Evolutionary conservation across 2,888 invertebrate species (phyloP), one percentile per base, ranked within the genome.

Genomic region (Choreutis nemorana): DNA sequence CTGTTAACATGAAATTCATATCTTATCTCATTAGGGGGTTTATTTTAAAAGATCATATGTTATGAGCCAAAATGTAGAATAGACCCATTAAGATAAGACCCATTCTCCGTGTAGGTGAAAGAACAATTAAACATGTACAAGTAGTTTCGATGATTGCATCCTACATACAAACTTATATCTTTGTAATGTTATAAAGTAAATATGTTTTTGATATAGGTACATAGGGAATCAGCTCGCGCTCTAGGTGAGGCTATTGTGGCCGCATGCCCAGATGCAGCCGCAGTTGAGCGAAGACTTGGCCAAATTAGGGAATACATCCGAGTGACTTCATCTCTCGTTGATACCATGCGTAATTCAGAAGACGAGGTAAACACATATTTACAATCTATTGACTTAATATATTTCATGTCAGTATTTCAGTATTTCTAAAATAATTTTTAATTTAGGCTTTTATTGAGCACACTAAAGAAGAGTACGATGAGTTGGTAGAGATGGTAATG

Each of bases 291-390:
- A 16, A 81, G 87, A 26, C 68, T 89, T 10, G 83, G 83, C 34
- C 87, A 89, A 62, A 89, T 89, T 38, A 68, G 86, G 27, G 89
- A 89, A 50, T 89, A 88, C 52, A 86, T 89, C 36, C 79, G 84
- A 48, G 84, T 87, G 20, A 89, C 87, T 3, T 83, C 86, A 14
- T 83, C 84, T 1, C 78, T 89, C 38, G 87, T 89, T 57, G 85
- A 86, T 31, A 85, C 85, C 21, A 83, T 88, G 72, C 82, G 85
- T 44, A 85, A 84, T 44, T 83, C 84, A 7, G 85, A 84, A 47
- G 87, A 87, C 61, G 86, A 87, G 73, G 87, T 87, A 18, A 18
- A 6, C 18, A 4, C 18, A 6, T 6, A 7, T 6, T 18, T 7
- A 10, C 22, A n/a, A 10, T 21, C 10, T 21, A 10, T 21, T 2